These are phyloP conservation scores for Callimorpha dominula DNA, from an alignment of 2,888 invertebrate genomes.

Conservation along the genomic window DNA sequence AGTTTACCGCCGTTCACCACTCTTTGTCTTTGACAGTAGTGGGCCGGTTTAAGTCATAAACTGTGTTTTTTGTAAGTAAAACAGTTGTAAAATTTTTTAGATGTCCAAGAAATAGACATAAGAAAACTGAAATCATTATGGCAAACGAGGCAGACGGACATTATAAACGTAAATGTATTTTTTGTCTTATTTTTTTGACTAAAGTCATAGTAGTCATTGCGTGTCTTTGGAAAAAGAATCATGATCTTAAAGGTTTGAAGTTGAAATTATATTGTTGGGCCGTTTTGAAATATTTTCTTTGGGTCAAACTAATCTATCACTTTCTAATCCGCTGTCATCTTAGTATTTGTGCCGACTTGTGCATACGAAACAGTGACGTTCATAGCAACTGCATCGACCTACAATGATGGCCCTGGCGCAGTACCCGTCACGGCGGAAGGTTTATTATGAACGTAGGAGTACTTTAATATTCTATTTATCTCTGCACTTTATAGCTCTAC, in stretches of 20 bases:
- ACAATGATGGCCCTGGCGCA: slow-evolving; percentile 59
- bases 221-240: slow-evolving; percentile 5
- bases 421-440: slow-evolving; percentile 57
- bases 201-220: not conserved
- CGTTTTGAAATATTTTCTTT: slow-evolving; percentile 22
- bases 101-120: slow-evolving; percentile 4
- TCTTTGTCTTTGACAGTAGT: slow-evolving; percentile 51
- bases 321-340: slow-evolving; percentile 49
- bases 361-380: slow-evolving; percentile 52
- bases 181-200: not conserved
- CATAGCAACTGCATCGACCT: slow-evolving; percentile 59
- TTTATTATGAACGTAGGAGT: slow-evolving; percentile 56
- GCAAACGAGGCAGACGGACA: slow-evolving; percentile 5
- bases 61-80: slow-evolving; percentile 25
- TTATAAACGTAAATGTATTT: not conserved
- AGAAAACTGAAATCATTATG: slow-evolving; percentile 5
- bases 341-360: slow-evolving; percentile 46
- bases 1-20: slow-evolving; percentile 56
- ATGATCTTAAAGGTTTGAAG: not conserved
- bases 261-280: slow-evolving; percentile 6
- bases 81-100: slow-evolving; percentile 10
- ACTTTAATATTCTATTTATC: slow-evolving; percentile 47
- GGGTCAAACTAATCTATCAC: slow-evolving; percentile 35
- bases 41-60: slow-evolving; percentile 48
- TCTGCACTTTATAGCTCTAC: slow-evolving; percentile 40